phyloP scores from a whole-genome alignment of 2,113 vertebrate species.

The Panthera tigris region DNA sequence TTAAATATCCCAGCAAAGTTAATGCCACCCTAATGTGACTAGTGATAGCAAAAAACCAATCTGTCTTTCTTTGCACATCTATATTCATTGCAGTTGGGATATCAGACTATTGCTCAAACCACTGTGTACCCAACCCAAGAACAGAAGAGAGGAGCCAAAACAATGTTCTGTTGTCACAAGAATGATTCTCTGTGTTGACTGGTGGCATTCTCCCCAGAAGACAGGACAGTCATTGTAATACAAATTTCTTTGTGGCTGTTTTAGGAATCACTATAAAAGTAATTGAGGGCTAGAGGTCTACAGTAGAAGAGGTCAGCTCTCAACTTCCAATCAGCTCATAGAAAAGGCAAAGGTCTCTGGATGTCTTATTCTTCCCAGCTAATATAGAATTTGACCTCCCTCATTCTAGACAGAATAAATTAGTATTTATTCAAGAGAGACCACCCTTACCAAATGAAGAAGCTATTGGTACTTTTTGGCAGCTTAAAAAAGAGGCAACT shows the following conservation, averaged over 20 bases:
- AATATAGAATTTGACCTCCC: background rate
- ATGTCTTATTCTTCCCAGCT: background rate
- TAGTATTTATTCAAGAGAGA: conserved; percentile 6
- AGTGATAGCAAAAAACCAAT: conserved; percentile 56
- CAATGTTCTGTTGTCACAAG: background rate
- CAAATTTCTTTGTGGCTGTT: conserved; percentile 26
- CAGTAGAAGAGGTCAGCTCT: background rate
- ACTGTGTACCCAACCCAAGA: conserved; percentile 29
- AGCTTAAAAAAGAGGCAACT: background rate
- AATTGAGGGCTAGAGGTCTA: background rate
- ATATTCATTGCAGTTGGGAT: conserved; percentile 35
- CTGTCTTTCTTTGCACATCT: conserved; percentile 71
- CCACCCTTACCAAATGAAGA: background rate
- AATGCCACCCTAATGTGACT: conserved; percentile 25
- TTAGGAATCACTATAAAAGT: conserved; percentile 51
- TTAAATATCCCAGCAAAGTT: conserved; percentile 39
- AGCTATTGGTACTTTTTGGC: background rate
- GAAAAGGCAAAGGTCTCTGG: background rate
- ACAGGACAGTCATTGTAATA: background rate
- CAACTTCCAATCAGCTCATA: background rate
- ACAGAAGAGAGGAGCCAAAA: background rate
- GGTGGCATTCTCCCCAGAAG: conserved; percentile 7
- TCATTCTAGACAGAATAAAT: conserved; percentile 1
- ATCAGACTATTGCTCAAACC: conserved; percentile 56
- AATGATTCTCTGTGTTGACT: conserved; percentile 45